phyloP scores from a whole-genome alignment of 1,140 invertebrate genomes.

The Papilio aristodemus region DNA sequence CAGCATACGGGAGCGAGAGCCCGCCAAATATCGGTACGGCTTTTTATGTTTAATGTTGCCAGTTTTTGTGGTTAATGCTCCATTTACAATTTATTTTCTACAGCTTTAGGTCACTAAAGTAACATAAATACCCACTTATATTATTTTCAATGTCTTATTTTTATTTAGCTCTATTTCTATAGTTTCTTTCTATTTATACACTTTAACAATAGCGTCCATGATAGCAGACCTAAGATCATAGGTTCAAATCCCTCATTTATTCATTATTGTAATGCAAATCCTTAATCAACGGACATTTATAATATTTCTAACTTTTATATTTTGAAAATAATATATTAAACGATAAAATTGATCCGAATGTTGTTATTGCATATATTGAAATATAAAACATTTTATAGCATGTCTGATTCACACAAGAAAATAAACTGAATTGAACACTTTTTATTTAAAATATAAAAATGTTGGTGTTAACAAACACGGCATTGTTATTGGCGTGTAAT shows the following conservation, averaged over 20 bases:
- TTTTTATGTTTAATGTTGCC: slow-evolving; percentile 53
- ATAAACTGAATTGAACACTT: slow-evolving; percentile 4
- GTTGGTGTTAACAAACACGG: not conserved
- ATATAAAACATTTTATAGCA: not conserved
- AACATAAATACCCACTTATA: not conserved
- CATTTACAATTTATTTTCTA: slow-evolving; percentile 12
- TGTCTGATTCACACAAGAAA: slow-evolving; percentile 4
- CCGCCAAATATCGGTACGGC: slow-evolving; percentile 69
- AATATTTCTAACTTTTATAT: no score
- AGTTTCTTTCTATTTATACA: no score
- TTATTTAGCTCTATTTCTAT: no score
- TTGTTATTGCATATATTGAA: not conserved
- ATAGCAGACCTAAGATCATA: no score
- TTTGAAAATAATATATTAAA: not conserved
- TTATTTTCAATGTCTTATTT: not conserved
- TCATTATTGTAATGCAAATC: no score
- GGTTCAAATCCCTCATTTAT: no score
- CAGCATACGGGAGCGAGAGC: slow-evolving; percentile 67
- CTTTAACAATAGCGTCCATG: no score
- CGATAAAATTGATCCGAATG: not conserved
- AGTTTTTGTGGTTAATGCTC: slow-evolving; percentile 38
- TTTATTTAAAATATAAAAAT: not conserved
- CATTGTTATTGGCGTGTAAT: not conserved
- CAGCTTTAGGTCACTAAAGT: not conserved
- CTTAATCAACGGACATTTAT: no score